Evolutionary conservation across 1,140 invertebrate species (phyloP).

Genomic region (Galleria mellonella): DNA sequence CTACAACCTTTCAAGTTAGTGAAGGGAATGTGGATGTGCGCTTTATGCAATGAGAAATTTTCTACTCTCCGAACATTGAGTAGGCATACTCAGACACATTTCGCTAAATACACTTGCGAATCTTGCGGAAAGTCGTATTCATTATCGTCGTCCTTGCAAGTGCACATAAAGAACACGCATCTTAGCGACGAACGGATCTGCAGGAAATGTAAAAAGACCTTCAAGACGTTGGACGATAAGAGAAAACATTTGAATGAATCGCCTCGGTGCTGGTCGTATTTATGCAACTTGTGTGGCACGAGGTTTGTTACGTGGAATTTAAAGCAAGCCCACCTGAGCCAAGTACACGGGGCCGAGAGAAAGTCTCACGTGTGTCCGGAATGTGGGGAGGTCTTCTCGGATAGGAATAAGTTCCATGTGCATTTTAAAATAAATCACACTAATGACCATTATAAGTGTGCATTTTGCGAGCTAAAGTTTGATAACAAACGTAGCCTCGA

Average conservation of each 20-base stretch:
- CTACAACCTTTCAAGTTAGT: conserved; percentile 44
- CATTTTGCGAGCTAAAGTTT: conserved; percentile 17
- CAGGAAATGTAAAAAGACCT: conserved; percentile 32
- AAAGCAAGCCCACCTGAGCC: conserved; percentile 22
- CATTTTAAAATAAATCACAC: conserved; percentile 28
- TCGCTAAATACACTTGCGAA: conserved; percentile 66
- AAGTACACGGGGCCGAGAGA: conserved; percentile 31
- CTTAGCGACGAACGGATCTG: conserved; percentile 26
- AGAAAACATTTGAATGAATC: conserved; percentile 24
- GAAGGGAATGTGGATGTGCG: conserved; percentile 37
- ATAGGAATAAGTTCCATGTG: conserved; percentile 1
- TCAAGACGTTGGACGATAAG: conserved; percentile 25
- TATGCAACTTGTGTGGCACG: conserved; percentile 26
- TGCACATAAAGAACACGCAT: conserved; percentile 14
- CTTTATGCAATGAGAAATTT: conserved; percentile 36
- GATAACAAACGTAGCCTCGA: conserved; percentile 15
- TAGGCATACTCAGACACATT: conserved; percentile 53
- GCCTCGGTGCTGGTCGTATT: conserved; percentile 30
- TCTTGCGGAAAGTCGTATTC: conserved; percentile 68
- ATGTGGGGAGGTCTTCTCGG: conserved; percentile 13
- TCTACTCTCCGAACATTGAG: conserved; percentile 37
- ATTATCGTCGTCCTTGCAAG: conserved; percentile 26
- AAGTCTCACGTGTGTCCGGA: conserved; percentile 20
- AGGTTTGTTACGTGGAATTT: conserved; percentile 25
- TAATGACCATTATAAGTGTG: conserved; percentile 13